Evolutionary conservation across 2,113 vertebrate species (phyloP).

Genomic region (Anarrhichthys ocellatus): DNA sequence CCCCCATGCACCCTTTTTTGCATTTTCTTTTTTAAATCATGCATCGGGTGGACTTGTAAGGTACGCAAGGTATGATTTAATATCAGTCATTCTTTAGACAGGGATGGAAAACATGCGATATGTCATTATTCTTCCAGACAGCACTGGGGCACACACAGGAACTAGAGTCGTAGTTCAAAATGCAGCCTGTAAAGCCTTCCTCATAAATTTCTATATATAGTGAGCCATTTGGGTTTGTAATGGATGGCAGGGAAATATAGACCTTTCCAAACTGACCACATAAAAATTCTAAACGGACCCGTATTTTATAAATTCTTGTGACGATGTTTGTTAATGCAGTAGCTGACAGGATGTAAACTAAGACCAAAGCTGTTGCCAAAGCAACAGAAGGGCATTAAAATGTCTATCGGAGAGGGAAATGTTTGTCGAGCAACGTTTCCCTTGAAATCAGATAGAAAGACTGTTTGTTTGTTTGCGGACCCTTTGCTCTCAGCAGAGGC

Average conservation of each 20-base stretch:
- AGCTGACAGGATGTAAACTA: background rate
- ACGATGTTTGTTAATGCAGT: background rate
- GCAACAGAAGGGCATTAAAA: background rate
- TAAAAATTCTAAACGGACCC: background rate
- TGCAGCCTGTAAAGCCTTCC: constrained; percentile 8
- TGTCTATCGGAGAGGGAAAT: constrained; percentile 8
- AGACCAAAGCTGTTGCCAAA: background rate
- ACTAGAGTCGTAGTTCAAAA: background rate
- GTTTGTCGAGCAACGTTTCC: constrained; percentile 28
- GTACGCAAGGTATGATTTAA: background rate
- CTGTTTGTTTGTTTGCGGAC: constrained; percentile 49
- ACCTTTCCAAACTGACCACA: background rate
- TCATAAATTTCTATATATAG: constrained; percentile 3
- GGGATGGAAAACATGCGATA: background rate
- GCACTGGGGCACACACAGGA: background rate
- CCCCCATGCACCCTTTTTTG: too few species aligned
- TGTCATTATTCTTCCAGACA: background rate
- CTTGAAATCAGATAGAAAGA: constrained; percentile 40
- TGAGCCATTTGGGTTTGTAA: constrained; percentile 11
- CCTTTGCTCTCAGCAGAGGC: constrained; percentile 48
- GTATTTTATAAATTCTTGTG: background rate
- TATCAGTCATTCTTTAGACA: background rate
- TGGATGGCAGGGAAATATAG: constrained; percentile 23
- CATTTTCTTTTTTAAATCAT: background rate
- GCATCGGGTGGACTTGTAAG: background rate